Evolutionary conservation across 2,797 vertebrate genomes (phyloP).

Genomic region (Pagetopsis macropterus): DNA sequence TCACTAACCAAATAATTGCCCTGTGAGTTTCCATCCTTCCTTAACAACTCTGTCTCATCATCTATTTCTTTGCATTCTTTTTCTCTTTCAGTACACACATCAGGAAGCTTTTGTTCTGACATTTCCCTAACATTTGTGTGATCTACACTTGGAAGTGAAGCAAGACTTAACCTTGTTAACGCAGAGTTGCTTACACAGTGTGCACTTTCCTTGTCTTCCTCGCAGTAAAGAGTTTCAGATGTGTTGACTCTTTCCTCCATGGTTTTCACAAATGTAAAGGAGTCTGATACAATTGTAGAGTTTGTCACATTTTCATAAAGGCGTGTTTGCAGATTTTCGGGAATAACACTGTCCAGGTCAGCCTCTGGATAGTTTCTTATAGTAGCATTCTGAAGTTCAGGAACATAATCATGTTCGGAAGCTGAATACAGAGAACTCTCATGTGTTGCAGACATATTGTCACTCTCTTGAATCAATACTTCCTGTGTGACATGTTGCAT

Average conservation of each 20-base stretch:
- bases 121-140: background rate
- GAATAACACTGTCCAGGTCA: slow-evolving; percentile 14
- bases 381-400: background rate
- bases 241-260: background rate
- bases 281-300: background rate
- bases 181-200: slow-evolving; percentile 3
- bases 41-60: slow-evolving; percentile 11
- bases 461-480: slow-evolving; percentile 13
- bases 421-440: background rate
- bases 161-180: background rate
- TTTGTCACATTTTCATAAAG: background rate
- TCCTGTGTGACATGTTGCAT: slow-evolving; percentile 29
- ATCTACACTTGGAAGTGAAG: background rate
- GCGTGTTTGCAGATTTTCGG: slow-evolving; percentile 4
- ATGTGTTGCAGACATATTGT: background rate
- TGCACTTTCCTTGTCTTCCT: slow-evolving; percentile 24
- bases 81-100: slow-evolving; percentile 16
- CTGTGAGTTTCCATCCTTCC: slow-evolving; percentile 23
- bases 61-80: slow-evolving; percentile 7
- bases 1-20: slow-evolving; percentile 22
- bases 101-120: slow-evolving; percentile 6
- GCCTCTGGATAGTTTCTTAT: background rate
- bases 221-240: slow-evolving; percentile 9
- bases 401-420: background rate
- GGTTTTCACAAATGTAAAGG: background rate